Percentiles rank a stretch among this genome's conserved stretches.
phyloP scores from a whole-genome alignment of 2,797 vertebrate species.

The Mus spretus region DNA sequence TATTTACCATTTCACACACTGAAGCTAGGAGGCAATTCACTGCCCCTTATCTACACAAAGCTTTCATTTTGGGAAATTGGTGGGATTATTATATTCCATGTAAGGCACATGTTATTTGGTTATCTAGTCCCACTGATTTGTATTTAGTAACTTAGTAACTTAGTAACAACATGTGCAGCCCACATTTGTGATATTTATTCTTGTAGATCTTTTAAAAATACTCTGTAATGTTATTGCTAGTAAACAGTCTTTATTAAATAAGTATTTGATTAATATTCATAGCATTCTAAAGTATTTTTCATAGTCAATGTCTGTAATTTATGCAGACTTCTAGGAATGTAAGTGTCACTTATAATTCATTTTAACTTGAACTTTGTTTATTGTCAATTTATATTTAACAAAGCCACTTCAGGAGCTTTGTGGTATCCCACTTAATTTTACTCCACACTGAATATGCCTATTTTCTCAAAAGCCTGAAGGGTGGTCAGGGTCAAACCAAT shows the following conservation, averaged over 20 bases:
- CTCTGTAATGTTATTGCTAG: background rate
- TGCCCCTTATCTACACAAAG: background rate
- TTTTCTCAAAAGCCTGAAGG: conserved; percentile 37
- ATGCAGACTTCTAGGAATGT: background rate
- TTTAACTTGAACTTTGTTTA: conserved; percentile 33
- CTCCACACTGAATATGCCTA: background rate
- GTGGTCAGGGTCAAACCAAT: conserved; percentile 73
- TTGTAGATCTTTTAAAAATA: background rate
- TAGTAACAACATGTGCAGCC: background rate
- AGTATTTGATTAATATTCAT: background rate
- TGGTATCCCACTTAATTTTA: conserved; percentile 47
- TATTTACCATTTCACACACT: background rate
- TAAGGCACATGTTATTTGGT: background rate
- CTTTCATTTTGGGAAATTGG: background rate
- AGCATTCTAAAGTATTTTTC: background rate
- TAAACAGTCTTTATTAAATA: background rate
- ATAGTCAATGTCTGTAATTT: background rate
- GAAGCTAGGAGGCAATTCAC: background rate
- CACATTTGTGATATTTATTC: background rate
- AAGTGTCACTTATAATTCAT: background rate
- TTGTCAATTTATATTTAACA: background rate
- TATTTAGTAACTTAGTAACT: accelerated
- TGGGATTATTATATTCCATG: background rate
- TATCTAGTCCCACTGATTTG: background rate
- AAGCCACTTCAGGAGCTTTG: background rate